A percentile compares a stretch with the other conserved stretches of the same genome.
phyloP scores from a whole-genome alignment of 2,888 invertebrate species.

The Lasioglossum villosulum region DNA sequence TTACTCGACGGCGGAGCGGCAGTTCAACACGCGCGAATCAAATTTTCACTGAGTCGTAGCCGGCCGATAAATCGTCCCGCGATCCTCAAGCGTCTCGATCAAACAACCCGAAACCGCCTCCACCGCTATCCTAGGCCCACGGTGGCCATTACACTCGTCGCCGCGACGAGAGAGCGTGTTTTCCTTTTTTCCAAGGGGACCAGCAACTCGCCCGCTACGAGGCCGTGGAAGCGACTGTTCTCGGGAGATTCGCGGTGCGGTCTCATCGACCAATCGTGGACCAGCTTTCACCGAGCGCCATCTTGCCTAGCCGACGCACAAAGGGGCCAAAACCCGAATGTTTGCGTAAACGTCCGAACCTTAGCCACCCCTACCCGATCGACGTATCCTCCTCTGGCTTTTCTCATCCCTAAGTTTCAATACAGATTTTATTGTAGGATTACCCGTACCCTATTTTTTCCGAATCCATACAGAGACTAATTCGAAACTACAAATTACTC shows the following conservation, averaged over 20 bases:
- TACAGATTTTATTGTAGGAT: slow-evolving; percentile 68
- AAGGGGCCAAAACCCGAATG: slow-evolving; percentile 70
- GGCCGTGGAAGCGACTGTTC: slow-evolving; percentile 72
- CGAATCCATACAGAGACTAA: slow-evolving; percentile 13
- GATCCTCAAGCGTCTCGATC: slow-evolving; percentile 25
- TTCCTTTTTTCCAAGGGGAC: slow-evolving; percentile 58
- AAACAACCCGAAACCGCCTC: slow-evolving; percentile 31
- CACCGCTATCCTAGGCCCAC: slow-evolving; percentile 62
- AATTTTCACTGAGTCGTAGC: slow-evolving; percentile 41
- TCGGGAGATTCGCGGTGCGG: slow-evolving; percentile 75
- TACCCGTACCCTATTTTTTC: slow-evolving; percentile 34
- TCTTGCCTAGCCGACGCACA: slow-evolving; percentile 74
- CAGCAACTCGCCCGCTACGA: slow-evolving; percentile 70
- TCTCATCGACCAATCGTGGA: slow-evolving; percentile 74
- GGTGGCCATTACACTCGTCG: slow-evolving; percentile 72
- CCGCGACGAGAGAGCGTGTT: slow-evolving; percentile 69
- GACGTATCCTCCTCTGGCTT: slow-evolving; percentile 68
- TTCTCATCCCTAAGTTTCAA: slow-evolving; percentile 69
- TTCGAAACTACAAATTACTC: slow-evolving; percentile 27
- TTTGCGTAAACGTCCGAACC: slow-evolving; percentile 70
- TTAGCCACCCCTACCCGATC: slow-evolving; percentile 62
- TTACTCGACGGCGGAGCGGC: slow-evolving; percentile 45
- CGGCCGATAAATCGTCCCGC: slow-evolving; percentile 31
- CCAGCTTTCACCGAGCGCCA: slow-evolving; percentile 74
- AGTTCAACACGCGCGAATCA: slow-evolving; percentile 58